Evolutionary conservation across 2,113 vertebrate genomes (phyloP).

Genomic region (Lampris incognitus): DNA sequence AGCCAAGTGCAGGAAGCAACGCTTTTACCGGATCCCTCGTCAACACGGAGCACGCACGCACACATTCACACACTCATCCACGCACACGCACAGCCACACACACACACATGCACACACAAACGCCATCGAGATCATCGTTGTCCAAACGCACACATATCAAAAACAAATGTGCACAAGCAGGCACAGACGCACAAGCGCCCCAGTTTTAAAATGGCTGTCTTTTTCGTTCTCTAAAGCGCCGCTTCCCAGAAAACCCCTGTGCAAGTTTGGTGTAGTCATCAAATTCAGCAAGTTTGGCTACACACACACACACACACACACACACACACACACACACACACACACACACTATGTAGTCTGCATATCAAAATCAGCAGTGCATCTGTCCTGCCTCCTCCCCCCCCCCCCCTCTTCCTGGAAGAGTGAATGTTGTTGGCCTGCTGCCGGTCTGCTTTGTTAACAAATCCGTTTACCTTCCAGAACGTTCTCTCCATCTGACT

Average conservation of each 20-base stretch:
- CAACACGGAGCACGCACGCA: not conserved
- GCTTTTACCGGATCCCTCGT: conserved; percentile 2
- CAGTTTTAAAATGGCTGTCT: too few species aligned
- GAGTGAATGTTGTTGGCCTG: not conserved
- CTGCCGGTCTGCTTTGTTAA: conserved; percentile 25
- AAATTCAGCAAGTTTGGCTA: too few species aligned
- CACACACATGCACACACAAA: too few species aligned
- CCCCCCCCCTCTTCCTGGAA: conserved; percentile 33
- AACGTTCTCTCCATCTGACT: conserved; percentile 22
- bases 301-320: not conserved
- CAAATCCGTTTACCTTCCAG: conserved; percentile 43
- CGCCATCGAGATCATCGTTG: too few species aligned
- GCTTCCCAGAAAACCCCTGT: too few species aligned
- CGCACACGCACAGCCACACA: not conserved
- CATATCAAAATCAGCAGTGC: not conserved
- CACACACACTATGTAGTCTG: not conserved
- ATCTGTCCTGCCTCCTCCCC: not conserved
- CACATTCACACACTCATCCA: not conserved
- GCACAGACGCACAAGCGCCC: too few species aligned
- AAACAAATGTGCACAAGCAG: not conserved
- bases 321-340: not conserved
- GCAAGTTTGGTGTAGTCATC: too few species aligned
- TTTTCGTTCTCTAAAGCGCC: too few species aligned
- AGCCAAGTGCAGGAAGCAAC: not conserved
- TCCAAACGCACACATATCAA: too few species aligned